Evolutionary conservation across 1,140 invertebrate genomes (phyloP).

Genomic region (Harlomillsia oculata): DNA sequence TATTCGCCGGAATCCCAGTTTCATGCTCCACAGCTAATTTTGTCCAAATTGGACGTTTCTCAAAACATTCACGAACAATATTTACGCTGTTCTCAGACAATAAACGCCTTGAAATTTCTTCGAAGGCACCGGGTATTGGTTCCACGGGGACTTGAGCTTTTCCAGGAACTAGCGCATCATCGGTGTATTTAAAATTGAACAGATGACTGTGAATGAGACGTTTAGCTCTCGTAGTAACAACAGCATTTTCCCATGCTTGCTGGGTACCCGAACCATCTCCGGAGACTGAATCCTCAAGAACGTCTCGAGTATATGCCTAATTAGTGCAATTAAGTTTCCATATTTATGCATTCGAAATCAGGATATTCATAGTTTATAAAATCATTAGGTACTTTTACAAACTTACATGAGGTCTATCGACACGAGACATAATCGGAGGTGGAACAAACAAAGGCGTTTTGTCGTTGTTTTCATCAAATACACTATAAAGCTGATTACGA

Average conservation of each 20-base stretch:
- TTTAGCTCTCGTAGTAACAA: background rate
- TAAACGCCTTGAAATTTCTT: conserved; percentile 45
- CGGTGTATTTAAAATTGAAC: conserved; percentile 19
- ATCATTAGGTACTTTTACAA: no score
- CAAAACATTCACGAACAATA: conserved; percentile 53
- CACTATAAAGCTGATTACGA: background rate
- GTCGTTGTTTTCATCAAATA: background rate
- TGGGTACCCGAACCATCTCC: background rate
- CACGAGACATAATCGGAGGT: conserved; percentile 11
- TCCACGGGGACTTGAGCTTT: conserved; percentile 42
- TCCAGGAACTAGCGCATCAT: background rate
- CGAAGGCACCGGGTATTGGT: conserved; percentile 46
- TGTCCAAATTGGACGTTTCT: conserved; percentile 75
- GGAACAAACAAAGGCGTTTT: conserved; percentile 5
- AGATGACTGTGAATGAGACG: conserved; percentile 24
- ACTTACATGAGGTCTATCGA: conserved; percentile 22
- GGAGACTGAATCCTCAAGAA: background rate
- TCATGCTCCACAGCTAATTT: conserved; percentile 58
- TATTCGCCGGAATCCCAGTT: conserved; percentile 51
- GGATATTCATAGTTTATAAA: background rate
- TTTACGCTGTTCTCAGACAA: conserved; percentile 42
- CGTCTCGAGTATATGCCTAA: background rate
- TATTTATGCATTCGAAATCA: background rate
- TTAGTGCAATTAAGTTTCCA: background rate
- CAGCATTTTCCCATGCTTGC: background rate